phyloP scores from a whole-genome alignment of 2,797 vertebrate genomes.

The Gallinago nigripennis region DNA sequence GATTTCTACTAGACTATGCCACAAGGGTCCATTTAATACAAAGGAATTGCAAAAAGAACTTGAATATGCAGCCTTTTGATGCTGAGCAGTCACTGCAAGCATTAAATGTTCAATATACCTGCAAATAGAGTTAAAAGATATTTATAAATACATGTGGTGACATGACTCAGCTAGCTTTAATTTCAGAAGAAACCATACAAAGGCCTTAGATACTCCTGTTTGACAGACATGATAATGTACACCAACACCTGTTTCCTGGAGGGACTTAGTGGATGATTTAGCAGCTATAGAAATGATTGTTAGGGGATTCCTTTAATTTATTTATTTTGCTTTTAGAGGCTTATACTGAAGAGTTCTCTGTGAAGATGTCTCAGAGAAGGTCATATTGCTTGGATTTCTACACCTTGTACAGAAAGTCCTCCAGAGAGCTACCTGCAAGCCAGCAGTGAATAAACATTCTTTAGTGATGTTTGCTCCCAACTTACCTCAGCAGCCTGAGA shows the following conservation, averaged over 20 bases:
- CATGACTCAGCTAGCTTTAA: not conserved
- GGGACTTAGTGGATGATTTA: not conserved
- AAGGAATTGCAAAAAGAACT: not conserved
- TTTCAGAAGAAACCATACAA: not conserved
- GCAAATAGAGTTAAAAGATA: not conserved
- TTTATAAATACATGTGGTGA: not conserved
- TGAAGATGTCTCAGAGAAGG: constrained; percentile 27
- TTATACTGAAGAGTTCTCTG: not conserved
- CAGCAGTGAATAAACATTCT: constrained; percentile 40
- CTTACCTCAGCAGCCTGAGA: not conserved
- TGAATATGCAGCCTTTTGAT: not conserved
- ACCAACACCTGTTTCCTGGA: not conserved
- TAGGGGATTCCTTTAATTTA: constrained; percentile 6
- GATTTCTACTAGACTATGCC: not conserved
- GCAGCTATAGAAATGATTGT: not conserved
- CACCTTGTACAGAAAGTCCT: not conserved
- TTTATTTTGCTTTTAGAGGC: constrained; percentile 29
- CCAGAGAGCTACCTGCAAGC: constrained; percentile 17
- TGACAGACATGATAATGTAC: not conserved
- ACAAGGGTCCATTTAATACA: not conserved
- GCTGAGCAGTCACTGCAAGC: not conserved
- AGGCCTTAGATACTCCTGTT: not conserved
- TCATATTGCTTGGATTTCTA: constrained; percentile 34
- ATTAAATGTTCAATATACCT: not conserved
- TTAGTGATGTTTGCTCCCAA: constrained; percentile 29